Evolutionary conservation across 2,797 vertebrate species (phyloP), one percentile per base, ranked within the genome.

Genomic region (Tapirus indicus): DNA sequence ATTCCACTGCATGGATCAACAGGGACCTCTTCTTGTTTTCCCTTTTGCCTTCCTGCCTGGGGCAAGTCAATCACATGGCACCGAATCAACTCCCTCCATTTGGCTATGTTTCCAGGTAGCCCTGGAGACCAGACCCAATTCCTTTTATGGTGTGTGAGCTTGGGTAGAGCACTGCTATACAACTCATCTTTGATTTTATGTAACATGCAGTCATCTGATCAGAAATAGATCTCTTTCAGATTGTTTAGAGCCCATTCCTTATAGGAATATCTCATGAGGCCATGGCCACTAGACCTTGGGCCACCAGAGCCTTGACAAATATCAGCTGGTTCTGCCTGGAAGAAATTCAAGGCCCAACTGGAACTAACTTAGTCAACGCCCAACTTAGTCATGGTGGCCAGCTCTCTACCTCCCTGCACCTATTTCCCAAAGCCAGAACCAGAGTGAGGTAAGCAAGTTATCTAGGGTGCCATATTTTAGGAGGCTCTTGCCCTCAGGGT

Each of bases 151-250:
- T 17, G 7, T 23, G 71, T n/a, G 80, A 54, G 23, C 54, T 29
- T 58, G 64, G 4, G 0, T 3, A 6, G 41, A 32, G 20, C 0
- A 0, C 85, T 35, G 44, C 13, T 44, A 3, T 44, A 3, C 6
- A 11, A 25, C 90, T 60, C 4, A 2, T 29, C 69, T 7, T 35
- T 16, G 20, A 20, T 23, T 75, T n/a, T 13, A 8, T 29, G 62
- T 16, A 6, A 25, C 0, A 0, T 7, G 12, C 3, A 10, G 5
- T 32, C 58, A 21, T 20, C 18, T 44, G 78, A 52, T 58, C 2
- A 3, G 60, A 44, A 79, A 27, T 9, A 16, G 21, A 35, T 17
- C 7, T 80, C 32, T 0, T 25, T 79, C n/a, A 3, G 12, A 14
- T 25, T 4, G 10, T 16, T 41, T 11, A 47, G 20, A 54, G 21